phyloP scores from a whole-genome alignment of 2,797 vertebrate species.

The Onychomys leucogaster region DNA sequence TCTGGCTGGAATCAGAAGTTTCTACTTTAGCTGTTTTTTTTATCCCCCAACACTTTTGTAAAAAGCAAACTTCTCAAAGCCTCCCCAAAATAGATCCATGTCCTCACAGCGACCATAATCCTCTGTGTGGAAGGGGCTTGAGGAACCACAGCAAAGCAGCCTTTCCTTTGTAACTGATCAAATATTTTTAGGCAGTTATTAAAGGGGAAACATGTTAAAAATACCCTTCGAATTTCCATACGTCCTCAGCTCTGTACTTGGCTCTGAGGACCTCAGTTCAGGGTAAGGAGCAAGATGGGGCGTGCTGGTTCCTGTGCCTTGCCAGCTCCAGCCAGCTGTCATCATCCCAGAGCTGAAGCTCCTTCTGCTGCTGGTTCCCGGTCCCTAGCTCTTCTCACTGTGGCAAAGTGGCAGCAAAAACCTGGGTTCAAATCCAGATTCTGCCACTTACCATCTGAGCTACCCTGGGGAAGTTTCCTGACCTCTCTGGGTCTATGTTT shows the following conservation, averaged over 20 bases:
- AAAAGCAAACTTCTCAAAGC: neutral
- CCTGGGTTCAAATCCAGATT: neutral
- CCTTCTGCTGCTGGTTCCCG: neutral
- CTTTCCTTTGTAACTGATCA: neutral
- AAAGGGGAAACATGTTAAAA: neutral
- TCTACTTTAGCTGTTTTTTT: neutral
- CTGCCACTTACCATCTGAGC: neutral
- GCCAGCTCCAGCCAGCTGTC: neutral
- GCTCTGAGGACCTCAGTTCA: neutral
- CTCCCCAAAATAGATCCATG: neutral
- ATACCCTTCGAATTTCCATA: neutral
- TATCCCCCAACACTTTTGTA: neutral
- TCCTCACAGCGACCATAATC: neutral
- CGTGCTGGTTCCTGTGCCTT: fast-evolving
- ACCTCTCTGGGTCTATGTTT: neutral
- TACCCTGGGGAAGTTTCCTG: fast-evolving
- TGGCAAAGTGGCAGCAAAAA: neutral
- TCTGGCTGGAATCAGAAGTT: neutral
- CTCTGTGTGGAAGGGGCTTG: neutral
- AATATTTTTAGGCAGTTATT: neutral
- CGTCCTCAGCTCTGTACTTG: neutral
- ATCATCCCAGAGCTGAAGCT: fast-evolving
- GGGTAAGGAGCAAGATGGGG: neutral
- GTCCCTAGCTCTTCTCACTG: neutral
- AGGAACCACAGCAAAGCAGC: neutral